Evolutionary conservation across 2,888 invertebrate genomes (phyloP), one percentile per base, ranked within the genome.

Genomic region (Gastracanthus pulcherrimus): DNA sequence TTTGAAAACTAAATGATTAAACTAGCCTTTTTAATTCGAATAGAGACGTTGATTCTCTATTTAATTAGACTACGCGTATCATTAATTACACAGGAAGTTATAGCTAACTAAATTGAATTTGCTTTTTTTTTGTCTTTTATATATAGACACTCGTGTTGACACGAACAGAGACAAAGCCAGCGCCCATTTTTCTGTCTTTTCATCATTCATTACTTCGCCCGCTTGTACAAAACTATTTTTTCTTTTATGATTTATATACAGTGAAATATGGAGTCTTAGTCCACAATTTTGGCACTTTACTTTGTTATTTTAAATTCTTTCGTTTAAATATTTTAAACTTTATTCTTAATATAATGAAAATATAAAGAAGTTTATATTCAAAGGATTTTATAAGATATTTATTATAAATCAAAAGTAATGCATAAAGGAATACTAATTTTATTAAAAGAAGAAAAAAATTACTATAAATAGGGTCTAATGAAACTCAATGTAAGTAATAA

Each of bases 71-170:
- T 19, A 19, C 19, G 16, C 19, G 3, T 48, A 48, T 4, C 16
- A 6, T 16, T 7, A 5, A 13, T 11, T 3, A 51, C 7, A 23
- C 2, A 26, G 3, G 41, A 29, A 41, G 38, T 26, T 38, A n/a
- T 26, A n/a, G 41, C 23, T 23, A 71, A 71, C 29, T 26, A 71
- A 71, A 71, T 71, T 19, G 31, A 55, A 23, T 51, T 71, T 36
- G 23, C 9, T 36, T 34, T 16, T 13, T 7, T 51, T 51, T 19
- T 19, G n/a, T 19, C 9, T 51, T 19, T 2, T n/a, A 51, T 9
- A 55, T 19, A 3, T 26, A 11, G 38, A 26, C 36, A 36, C 41
- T 58, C 71, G 29, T n/a, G n/a, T 41, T 60, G 11, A 26, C 38
- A 58, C 58, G 38, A 58, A 29, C 58, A 71, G 58, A 71, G 71